phyloP scores from a whole-genome alignment of 1,140 invertebrate species.

The Akabosia matsudoensis region DNA sequence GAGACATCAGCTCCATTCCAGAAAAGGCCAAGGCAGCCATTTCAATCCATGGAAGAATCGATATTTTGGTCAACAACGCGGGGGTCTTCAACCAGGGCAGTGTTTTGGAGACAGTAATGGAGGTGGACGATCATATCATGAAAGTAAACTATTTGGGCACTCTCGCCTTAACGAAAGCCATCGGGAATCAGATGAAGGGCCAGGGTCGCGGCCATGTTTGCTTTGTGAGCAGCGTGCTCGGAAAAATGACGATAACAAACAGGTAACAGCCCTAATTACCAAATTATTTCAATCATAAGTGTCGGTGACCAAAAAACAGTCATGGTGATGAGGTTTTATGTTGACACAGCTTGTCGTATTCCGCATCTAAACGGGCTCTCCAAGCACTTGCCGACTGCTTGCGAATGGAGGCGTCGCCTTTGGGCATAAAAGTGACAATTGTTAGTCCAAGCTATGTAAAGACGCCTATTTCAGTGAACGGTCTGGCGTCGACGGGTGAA shows the following conservation, averaged over 20 bases:
- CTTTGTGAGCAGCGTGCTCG: constrained; percentile 87
- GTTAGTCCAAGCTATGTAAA: constrained; percentile 78
- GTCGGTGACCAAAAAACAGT: background rate
- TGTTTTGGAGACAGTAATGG: constrained; percentile 69
- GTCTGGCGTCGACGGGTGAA: constrained; percentile 72
- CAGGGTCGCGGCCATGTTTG: constrained; percentile 76
- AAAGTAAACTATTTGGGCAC: constrained; percentile 90
- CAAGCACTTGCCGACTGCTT: constrained; percentile 83
- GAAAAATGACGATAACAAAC: constrained; percentile 81
- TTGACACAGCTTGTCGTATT: constrained; percentile 70
- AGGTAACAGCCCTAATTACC: constrained; percentile 52
- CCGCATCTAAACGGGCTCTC: constrained; percentile 90
- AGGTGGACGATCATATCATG: constrained; percentile 88
- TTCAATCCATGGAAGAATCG: constrained; percentile 68
- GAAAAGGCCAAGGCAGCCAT: constrained; percentile 64
- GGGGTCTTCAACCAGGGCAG: constrained; percentile 79
- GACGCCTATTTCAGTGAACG: constrained; percentile 84
- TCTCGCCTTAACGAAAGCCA: constrained; percentile 82
- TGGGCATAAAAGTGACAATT: constrained; percentile 75
- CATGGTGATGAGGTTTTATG: background rate
- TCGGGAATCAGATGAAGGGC: constrained; percentile 78
- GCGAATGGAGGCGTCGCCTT: constrained; percentile 69
- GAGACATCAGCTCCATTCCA: constrained; percentile 64
- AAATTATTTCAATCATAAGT: background rate
- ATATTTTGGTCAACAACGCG: constrained; percentile 90